Conservation (phyloP, 1,140 invertebrate species). For the Zophobas atratus region DNA sequence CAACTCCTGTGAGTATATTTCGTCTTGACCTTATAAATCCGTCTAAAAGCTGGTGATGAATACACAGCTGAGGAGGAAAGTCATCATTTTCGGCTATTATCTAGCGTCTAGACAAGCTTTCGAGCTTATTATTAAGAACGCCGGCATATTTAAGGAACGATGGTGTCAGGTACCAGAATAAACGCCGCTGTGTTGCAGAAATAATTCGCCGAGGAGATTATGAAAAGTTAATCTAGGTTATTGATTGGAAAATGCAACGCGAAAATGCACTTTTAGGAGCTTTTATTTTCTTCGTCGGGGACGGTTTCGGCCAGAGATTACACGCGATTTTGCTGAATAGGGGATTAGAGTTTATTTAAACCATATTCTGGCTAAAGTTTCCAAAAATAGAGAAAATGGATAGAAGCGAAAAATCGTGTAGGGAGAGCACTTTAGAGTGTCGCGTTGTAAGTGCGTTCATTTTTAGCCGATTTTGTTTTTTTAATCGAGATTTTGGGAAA, state of each 20-base stretch:
- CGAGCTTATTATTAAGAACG: slow-evolving; percentile 29
- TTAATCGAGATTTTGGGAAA: no score
- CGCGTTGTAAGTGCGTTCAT: no score
- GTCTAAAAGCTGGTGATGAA: slow-evolving; percentile 23
- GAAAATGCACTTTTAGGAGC: no score
- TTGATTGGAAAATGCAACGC: neutral
- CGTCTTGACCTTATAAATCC: neutral
- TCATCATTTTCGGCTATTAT: slow-evolving; percentile 39
- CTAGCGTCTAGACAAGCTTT: slow-evolving; percentile 35
- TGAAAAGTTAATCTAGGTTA: neutral
- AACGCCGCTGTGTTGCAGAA: neutral
- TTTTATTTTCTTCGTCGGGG: no score
- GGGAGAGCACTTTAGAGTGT: no score
- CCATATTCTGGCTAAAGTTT: no score
- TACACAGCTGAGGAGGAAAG: slow-evolving; percentile 6
- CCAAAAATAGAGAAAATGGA: no score
- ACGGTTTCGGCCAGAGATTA: no score
- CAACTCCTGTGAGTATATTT: neutral
- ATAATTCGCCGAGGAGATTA: slow-evolving; percentile 11
- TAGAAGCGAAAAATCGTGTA: no score
- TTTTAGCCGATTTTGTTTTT: no score
- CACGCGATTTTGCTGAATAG: no score
- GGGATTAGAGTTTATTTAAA: no score
- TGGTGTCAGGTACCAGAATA: neutral
- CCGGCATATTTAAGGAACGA: slow-evolving; percentile 10